Conservation (phyloP, 2,797 vertebrate species). For the Enteromius thamalakanensis region DNA sequence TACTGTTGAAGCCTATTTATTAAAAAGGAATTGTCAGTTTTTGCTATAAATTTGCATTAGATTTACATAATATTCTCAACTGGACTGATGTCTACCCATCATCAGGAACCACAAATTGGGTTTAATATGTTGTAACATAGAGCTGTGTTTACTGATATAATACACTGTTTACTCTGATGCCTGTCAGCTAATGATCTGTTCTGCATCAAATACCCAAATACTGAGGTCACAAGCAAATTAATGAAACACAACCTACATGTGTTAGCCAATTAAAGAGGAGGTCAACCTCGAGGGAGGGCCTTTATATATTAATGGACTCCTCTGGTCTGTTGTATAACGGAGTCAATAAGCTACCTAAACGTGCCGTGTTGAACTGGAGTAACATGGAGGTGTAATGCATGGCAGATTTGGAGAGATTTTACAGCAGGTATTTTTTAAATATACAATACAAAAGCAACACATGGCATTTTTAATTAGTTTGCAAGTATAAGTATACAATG, state of each 20-base stretch:
- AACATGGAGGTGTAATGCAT: conserved; percentile 17
- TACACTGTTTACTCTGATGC: background rate
- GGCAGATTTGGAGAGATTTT: background rate
- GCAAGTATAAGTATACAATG: background rate
- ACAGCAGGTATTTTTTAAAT: background rate
- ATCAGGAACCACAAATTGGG: background rate
- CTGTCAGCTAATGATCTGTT: conserved; percentile 15
- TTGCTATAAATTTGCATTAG: conserved; percentile 1
- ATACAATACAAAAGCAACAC: background rate
- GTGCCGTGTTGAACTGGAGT: conserved; percentile 42
- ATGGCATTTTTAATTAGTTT: background rate
- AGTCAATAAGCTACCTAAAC: conserved; percentile 44
- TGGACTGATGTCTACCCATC: background rate
- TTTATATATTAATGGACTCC: conserved; percentile 56
- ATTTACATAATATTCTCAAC: background rate
- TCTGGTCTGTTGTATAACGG: conserved; percentile 51
- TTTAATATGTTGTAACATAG: background rate
- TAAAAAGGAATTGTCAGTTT: background rate
- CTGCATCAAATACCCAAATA: conserved; percentile 48
- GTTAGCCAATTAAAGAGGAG: conserved; percentile 51
- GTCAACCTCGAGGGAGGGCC: conserved; percentile 54
- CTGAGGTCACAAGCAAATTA: conserved; percentile 51
- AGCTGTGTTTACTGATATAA: conserved; percentile 18
- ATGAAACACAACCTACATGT: conserved; percentile 51
- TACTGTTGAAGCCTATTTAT: background rate